Percentiles rank a stretch among this genome's conserved stretches.
phyloP scores from a whole-genome alignment of 2,888 invertebrate genomes.

The Lymantria monacha region DNA sequence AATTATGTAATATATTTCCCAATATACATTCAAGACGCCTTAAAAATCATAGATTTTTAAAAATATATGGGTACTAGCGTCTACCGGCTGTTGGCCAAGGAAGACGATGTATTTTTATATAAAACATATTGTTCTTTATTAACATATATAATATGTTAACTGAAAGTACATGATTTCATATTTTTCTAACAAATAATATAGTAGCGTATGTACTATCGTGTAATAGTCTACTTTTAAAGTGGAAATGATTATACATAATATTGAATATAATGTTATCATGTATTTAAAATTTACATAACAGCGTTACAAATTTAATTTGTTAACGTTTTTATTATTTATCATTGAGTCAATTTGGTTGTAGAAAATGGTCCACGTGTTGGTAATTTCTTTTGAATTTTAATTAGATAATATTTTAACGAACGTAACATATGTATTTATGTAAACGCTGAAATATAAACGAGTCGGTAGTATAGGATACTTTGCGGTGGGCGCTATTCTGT shows the following conservation, averaged over 20 bases:
- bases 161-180: slow-evolving; percentile 80
- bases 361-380: slow-evolving; percentile 24
- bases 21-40: slow-evolving; percentile 77
- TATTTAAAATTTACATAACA: slow-evolving; percentile 48
- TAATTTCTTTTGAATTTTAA: slow-evolving; percentile 9
- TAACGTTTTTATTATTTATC: slow-evolving; percentile 59
- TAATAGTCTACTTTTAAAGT: slow-evolving; percentile 69
- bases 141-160: slow-evolving; percentile 81
- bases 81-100: slow-evolving; percentile 63
- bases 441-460: neutral
- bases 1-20: slow-evolving; percentile 74
- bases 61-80: slow-evolving; percentile 75
- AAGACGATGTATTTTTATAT: slow-evolving; percentile 80
- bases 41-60: slow-evolving; percentile 81
- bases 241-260: slow-evolving; percentile 61
- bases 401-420: neutral
- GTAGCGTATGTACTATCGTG: slow-evolving; percentile 62
- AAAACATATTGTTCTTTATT: slow-evolving; percentile 80
- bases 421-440: slow-evolving; percentile 1
- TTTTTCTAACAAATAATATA: slow-evolving; percentile 77
- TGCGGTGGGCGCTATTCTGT: slow-evolving; percentile 22
- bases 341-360: slow-evolving; percentile 35
- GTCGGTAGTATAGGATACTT: slow-evolving; percentile 3
- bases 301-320: slow-evolving; percentile 71
- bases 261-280: slow-evolving; percentile 49